These are phyloP conservation scores for Myanophis thanlyinensis DNA, from an alignment of 2,113 vertebrate genomes.

Conservation along the genomic window DNA sequence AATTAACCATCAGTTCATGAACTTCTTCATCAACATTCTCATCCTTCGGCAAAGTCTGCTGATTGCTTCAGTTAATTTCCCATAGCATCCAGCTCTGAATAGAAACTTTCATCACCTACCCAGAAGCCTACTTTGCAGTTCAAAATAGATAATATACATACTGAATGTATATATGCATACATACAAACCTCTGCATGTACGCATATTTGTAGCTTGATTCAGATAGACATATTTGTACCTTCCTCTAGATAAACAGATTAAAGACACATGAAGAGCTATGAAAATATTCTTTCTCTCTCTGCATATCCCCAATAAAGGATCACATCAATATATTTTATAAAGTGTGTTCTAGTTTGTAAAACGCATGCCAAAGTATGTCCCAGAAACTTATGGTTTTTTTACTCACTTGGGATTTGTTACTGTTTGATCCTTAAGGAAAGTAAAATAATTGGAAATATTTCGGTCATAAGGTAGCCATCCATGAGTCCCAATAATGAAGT, in stretches of 20 bases:
- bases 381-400: neutral
- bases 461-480: constrained; percentile 96
- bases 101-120: neutral
- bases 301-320: neutral
- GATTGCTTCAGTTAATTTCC: neutral
- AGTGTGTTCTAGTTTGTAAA: neutral
- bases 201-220: neutral
- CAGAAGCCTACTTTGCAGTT: neutral
- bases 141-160: neutral
- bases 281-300: neutral
- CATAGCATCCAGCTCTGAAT: neutral
- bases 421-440: constrained; percentile 93
- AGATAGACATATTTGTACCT: neutral
- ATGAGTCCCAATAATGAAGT: constrained; percentile 88
- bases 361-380: neutral
- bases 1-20: neutral
- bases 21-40: neutral
- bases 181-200: neutral
- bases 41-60: neutral
- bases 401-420: constrained; percentile 93
- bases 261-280: neutral
- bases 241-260: neutral
- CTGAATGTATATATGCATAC: neutral
- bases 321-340: neutral
- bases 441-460: constrained; percentile 98